A percentile compares a stretch with the other conserved stretches of the same genome.
Evolutionary conservation across 1,140 invertebrate species (phyloP).

Genomic region (Leptopilina boulardi): DNA sequence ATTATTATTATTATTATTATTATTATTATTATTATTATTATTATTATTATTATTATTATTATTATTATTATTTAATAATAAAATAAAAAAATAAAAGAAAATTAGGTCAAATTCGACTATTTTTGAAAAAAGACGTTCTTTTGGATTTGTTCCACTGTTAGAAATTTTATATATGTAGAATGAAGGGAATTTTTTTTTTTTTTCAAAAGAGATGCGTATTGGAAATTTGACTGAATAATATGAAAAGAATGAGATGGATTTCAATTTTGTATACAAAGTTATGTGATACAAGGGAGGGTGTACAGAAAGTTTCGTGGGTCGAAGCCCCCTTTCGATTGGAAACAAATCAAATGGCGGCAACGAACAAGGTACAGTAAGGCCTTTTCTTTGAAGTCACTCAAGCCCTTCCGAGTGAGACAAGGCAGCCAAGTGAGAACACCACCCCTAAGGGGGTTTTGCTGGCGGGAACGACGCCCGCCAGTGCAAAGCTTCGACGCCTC

Average conservation of each 20-base stretch:
- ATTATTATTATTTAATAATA: too few relatives aligned
- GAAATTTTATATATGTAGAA: neutral
- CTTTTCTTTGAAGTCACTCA: conserved; percentile 59
- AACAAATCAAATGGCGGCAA: conserved; percentile 57
- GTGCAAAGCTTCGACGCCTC: conserved; percentile 54
- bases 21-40: too few relatives aligned
- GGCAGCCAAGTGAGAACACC: conserved; percentile 57
- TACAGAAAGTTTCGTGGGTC: conserved; percentile 52
- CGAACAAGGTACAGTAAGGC: conserved; percentile 55
- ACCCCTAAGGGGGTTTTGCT: conserved; percentile 55
- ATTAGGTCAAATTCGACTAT: too few relatives aligned
- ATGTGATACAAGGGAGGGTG: conserved; percentile 3
- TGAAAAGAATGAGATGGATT: conserved; percentile 1
- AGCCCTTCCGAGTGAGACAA: conserved; percentile 56
- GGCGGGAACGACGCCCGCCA: conserved; percentile 55
- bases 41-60: too few relatives aligned
- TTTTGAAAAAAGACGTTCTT: too few relatives aligned
- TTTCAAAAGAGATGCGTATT: neutral
- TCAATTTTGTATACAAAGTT: conserved; percentile 23
- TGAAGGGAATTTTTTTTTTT: neutral
- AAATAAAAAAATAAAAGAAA: too few relatives aligned
- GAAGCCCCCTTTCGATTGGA: conserved; percentile 56
- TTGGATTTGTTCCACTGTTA: too few relatives aligned
- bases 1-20: too few relatives aligned
- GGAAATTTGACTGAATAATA: conserved; percentile 17